A percentile compares a stretch with the other conserved stretches of the same genome.
Conservation (phyloP, 2,797 vertebrate species). For the Gephyroberyx darwinii region DNA sequence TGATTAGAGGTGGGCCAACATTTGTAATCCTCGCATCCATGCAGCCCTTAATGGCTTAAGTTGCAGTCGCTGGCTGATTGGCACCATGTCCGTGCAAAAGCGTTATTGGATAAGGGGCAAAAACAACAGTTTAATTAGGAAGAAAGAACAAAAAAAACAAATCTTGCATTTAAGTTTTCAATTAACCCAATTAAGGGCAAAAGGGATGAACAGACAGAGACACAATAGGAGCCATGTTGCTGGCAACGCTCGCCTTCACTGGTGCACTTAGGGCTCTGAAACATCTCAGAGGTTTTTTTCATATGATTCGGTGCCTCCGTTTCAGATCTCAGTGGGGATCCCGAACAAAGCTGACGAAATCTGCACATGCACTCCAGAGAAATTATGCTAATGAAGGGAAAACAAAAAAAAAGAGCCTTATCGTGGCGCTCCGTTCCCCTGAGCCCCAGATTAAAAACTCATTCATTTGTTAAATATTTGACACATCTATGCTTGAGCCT, state of each 20-base stretch:
- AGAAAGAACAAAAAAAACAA: constrained; percentile 50
- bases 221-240: constrained; percentile 71
- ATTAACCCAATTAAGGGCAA: constrained; percentile 80
- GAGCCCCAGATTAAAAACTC: constrained; percentile 85
- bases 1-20: constrained; percentile 74
- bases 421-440: constrained; percentile 80
- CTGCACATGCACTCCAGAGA: constrained; percentile 82
- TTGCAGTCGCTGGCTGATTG: constrained; percentile 66
- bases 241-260: constrained; percentile 68
- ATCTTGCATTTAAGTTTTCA: constrained; percentile 78
- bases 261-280: constrained; percentile 62
- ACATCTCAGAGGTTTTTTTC: constrained; percentile 69
- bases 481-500: constrained; percentile 81
- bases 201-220: constrained; percentile 74
- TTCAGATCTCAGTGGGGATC: constrained; percentile 81
- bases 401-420: constrained; percentile 78
- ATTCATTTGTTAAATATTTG: constrained; percentile 87
- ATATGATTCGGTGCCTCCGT: constrained; percentile 72
- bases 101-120: constrained; percentile 68
- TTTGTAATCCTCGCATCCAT: constrained; percentile 75
- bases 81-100: constrained; percentile 57
- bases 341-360: constrained; percentile 80
- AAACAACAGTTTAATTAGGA: constrained; percentile 78
- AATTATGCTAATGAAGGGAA: constrained; percentile 81
- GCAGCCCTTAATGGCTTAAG: constrained; percentile 72